These are phyloP conservation scores for Pagetopsis macropterus DNA, from an alignment of 2,797 vertebrate species.

Conservation along the genomic window DNA sequence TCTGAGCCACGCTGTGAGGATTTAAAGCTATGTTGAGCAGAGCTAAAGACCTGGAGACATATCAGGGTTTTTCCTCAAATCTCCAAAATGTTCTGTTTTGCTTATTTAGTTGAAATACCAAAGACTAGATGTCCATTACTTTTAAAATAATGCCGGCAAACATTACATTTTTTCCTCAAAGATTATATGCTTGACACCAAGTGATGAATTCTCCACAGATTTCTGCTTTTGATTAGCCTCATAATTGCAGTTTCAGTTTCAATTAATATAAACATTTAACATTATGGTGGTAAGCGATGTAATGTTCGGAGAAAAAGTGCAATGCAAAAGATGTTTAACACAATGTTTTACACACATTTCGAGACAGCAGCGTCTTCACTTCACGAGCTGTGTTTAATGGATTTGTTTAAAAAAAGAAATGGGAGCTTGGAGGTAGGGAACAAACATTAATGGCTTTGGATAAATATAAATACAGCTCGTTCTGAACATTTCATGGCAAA, in stretches of 20 bases:
- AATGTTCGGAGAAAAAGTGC: neutral
- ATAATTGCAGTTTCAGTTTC: neutral
- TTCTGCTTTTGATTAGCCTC: neutral
- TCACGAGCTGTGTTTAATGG: conserved; percentile 3
- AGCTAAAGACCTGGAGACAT: neutral
- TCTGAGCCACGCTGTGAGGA: conserved; percentile 35
- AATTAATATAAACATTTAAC: neutral
- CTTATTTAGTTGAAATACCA: neutral
- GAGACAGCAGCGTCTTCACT: neutral
- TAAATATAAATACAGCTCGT: too few relatives aligned
- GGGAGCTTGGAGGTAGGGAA: neutral
- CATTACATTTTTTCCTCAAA: neutral
- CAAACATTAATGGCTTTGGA: neutral
- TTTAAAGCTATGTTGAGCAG: conserved; percentile 36
- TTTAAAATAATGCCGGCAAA: neutral
- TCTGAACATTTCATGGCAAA: neutral
- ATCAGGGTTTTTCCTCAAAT: neutral
- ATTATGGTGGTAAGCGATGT: neutral
- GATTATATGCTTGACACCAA: neutral
- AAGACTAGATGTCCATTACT: neutral
- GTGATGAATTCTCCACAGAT: neutral
- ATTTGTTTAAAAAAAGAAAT: neutral
- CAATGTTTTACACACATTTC: neutral
- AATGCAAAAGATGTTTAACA: neutral
- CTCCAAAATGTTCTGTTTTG: conserved; percentile 9